Evolutionary conservation across 2,797 vertebrate species (phyloP).

Genomic region (Scolopax rusticola): DNA sequence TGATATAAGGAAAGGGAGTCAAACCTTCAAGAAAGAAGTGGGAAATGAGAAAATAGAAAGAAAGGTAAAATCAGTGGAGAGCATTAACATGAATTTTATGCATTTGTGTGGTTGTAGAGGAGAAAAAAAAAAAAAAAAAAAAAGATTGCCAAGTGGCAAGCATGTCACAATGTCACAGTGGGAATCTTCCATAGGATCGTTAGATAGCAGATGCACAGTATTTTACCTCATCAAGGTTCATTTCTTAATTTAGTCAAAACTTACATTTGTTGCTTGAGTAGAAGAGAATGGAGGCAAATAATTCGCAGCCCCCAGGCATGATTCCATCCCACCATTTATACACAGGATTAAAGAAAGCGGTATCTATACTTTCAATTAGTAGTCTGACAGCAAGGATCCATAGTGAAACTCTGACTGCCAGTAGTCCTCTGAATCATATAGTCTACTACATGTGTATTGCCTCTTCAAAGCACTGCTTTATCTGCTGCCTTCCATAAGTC

Average conservation of each 20-base stretch:
- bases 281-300: neutral
- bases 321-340: neutral
- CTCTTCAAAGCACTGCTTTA: neutral
- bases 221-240: neutral
- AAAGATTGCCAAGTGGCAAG: neutral
- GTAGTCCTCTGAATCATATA: neutral
- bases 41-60: neutral
- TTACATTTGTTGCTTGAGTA: neutral
- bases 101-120: neutral
- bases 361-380: neutral
- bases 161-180: neutral
- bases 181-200: neutral
- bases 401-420: neutral
- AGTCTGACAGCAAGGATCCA: neutral
- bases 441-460: neutral
- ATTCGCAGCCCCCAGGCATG: accelerated
- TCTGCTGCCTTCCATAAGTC: neutral
- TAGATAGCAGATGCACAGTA: neutral
- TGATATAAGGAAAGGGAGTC: neutral
- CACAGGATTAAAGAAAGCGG: neutral
- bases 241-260: neutral
- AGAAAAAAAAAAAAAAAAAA: neutral
- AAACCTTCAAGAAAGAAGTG: neutral
- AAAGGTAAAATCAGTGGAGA: neutral
- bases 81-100: neutral